Conservation (phyloP, 2,888 invertebrate species). For the Gastracanthus pulcherrimus region DNA sequence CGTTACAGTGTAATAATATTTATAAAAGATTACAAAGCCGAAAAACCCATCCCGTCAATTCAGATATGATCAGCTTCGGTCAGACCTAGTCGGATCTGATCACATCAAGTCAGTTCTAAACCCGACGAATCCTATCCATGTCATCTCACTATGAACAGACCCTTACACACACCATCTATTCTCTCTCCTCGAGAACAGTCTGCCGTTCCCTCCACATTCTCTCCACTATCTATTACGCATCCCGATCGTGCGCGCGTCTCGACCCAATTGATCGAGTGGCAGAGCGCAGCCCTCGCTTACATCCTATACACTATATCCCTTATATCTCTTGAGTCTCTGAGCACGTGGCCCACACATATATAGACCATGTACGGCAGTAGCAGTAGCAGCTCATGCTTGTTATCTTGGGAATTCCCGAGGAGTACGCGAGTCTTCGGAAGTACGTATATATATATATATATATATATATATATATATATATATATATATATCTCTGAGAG, state of each 20-base stretch:
- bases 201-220: neutral
- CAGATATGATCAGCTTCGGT: too few species aligned
- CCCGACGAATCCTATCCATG: too few species aligned
- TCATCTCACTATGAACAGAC: too few species aligned
- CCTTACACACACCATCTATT: too few species aligned
- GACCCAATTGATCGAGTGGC: constrained; percentile 34
- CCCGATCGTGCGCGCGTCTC: neutral
- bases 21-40: too few species aligned
- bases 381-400: too few species aligned
- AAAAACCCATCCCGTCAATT: too few species aligned
- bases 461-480: neutral
- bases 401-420: constrained; percentile 40
- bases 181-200: neutral
- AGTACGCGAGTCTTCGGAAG: neutral
- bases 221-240: neutral
- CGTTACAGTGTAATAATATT: too few species aligned
- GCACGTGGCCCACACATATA: neutral
- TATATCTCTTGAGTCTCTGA: neutral
- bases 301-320: too few species aligned
- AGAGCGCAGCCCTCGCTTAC: neutral
- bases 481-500: neutral
- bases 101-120: too few species aligned
- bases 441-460: neutral
- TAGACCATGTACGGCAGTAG: too few species aligned
- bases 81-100: too few species aligned